Percentiles rank a stretch among this genome's conserved stretches.
These are phyloP conservation scores for Misgurnus anguillicaudatus DNA, from an alignment of 2,113 vertebrate species.

Conservation along the genomic window DNA sequence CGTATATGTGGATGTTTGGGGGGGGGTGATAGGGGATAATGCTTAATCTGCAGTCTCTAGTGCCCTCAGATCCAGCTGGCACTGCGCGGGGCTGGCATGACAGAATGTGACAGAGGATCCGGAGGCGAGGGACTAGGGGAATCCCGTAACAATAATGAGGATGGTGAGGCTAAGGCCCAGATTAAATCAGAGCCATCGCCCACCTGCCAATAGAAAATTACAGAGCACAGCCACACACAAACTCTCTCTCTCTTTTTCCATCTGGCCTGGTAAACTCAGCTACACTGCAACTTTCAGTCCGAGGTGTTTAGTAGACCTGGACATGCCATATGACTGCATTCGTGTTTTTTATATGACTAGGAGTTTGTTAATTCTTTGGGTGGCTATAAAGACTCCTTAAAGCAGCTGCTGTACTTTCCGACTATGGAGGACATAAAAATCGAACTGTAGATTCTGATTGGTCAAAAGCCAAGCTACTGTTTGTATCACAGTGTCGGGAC, in stretches of 20 bases:
- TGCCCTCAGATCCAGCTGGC: conserved; percentile 71
- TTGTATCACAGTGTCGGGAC: too few relatives aligned
- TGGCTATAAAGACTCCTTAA: conserved; percentile 1
- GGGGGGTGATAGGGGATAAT: conserved; percentile 23
- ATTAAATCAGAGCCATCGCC: conserved; percentile 77
- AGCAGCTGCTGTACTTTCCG: conserved; percentile 21
- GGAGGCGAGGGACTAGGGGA: conserved; percentile 71
- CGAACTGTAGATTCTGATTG: too few relatives aligned
- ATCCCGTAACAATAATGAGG: conserved; percentile 78
- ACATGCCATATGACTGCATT: conserved; percentile 13
- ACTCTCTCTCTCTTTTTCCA: conserved; percentile 21
- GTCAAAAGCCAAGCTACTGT: too few relatives aligned
- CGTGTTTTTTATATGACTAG: not conserved
- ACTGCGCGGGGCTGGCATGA: conserved; percentile 72
- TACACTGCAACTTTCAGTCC: conserved; percentile 9
- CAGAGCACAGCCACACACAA: conserved; percentile 34
- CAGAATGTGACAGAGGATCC: conserved; percentile 78
- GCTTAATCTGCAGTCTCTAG: conserved; percentile 63
- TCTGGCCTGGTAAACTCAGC: conserved; percentile 27
- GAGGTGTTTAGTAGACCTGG: conserved; percentile 25
- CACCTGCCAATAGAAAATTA: conserved; percentile 73
- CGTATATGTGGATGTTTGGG: conserved; percentile 8
- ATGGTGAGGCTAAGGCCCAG: conserved; percentile 72
- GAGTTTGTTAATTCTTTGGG: conserved; percentile 26
- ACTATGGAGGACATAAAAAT: not conserved